Base-by-base conservation (phyloP, 2,113 vertebrate genomes). In the Phaetusa simplex region DNA sequence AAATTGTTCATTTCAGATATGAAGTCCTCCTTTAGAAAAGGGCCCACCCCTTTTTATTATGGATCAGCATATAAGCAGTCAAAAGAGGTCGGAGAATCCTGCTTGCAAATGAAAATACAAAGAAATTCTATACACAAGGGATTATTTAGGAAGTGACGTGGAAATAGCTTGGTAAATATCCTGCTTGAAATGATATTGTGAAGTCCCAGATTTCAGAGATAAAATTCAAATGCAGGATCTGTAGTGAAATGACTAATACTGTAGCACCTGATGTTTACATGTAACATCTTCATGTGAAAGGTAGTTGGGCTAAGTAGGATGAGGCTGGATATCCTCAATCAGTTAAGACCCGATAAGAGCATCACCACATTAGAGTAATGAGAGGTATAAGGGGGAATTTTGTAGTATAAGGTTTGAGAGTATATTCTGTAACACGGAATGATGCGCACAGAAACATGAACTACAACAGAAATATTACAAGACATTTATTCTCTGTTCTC, bases 11-110 rank as follows among this genome's bases (percentile, higher is more conserved):
- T 2, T 21, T 76, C 12, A 36, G 40, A 34, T 34, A 40, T 20
- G 17, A 88, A 65, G 17, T 32, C 12, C 12, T 0, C 0, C 5
- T 62, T 59, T 19, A 53, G 16, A 76, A 49, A 67, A 85, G 14
- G 38, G n/a, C 17, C 2, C 9, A 38, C 2, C 2, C 5, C 2
- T 38, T 55, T 8, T 42, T 20, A 5, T 23, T 50, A 21, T 43
- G 26, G 43, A 15, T 52, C 43, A 38, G 6, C 17, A n/a, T 42
- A 11, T 4, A n/a, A 11, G 20, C 26, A 58, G 11, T 50, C 19
- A 50, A 43, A 76, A 86, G 22, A 42, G 5, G 8, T 5, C 7
- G 2, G n/a, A 79, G 20, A 86, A 64, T 82, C n/a, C 22, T 45
- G 5, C 9, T 88, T 67, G 29, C 26, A 88, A 72, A 24, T 27